Base-by-base conservation (phyloP, 2,113 vertebrate genomes). In the Hemiprocne comata region DNA sequence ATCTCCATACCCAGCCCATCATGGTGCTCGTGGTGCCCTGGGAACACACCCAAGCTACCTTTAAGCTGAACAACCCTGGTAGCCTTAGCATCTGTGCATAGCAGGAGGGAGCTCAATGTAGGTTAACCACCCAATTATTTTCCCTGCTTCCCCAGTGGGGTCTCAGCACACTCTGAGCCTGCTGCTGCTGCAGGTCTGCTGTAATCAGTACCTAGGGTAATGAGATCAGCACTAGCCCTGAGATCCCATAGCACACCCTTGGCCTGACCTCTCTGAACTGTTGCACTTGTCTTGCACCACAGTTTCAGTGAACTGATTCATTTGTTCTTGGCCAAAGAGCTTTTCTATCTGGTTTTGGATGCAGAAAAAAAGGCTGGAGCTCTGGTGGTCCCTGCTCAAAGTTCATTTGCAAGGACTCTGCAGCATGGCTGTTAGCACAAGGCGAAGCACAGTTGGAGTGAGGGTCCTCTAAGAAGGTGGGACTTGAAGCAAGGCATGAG, bases 351-450 rank as follows among this genome's bases (percentile, higher is more conserved):
- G 61, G 1, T 13, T 70, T 50, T 29, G 53, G 20, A 20, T 15
- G 25, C 48, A 26, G 57, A 31, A 13, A 28, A 21, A 70, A 9
- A 23, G 23, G 4, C 17, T 18, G 33, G 36, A 89, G 48, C 26
- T 16, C n/a, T 4, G 40, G 17, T 13, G 20, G 7, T 24, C 28
- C 16, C 36, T 6, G 21, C n/a, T 4, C 6, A 9, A 17, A 72
- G 34, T n/a, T 46, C 0, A 0, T 40, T n/a, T 46, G 71, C 26
- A 3, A 6, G 8, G 40, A 5, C 1, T 0, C 44, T 25, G 31
- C 26, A 48, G 33, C 1, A 2, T 0, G 1, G 7, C 46, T 33
- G 29, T 15, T 17, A 44, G 57, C 29, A 6, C 16, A 4, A 31
- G 42, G 16, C 26, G 23, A 51, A 67, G 33, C 13, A 17, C 8